These are phyloP conservation scores for Dasypus novemcinctus DNA, from an alignment of 2,113 vertebrate species.

Conservation along the genomic window DNA sequence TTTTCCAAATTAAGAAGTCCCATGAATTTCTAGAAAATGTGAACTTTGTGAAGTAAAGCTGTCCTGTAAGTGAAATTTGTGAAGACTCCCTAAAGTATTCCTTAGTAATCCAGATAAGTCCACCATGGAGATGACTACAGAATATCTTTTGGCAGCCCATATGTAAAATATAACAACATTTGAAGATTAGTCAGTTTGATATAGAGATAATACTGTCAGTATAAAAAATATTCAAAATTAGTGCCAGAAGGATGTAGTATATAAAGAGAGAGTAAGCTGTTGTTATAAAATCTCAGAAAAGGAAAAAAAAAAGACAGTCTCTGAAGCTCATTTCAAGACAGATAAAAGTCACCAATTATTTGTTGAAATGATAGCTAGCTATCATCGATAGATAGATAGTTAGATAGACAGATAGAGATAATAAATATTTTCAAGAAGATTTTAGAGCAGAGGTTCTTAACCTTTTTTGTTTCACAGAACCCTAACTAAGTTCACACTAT, in stretches of 20 bases:
- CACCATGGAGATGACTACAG: neutral
- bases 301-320: neutral
- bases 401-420: neutral
- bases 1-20: conserved; percentile 2
- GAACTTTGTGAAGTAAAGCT: neutral
- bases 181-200: conserved; percentile 47
- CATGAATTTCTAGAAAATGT: neutral
- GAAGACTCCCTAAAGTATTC: neutral
- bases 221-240: conserved; percentile 28
- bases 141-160: conserved; percentile 24
- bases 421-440: neutral
- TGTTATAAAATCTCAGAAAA: conserved; percentile 37
- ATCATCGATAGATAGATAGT: too few species aligned
- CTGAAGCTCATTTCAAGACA: conserved; percentile 36
- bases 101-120: conserved; percentile 17
- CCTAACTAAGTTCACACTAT: too few species aligned
- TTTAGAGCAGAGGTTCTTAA: neutral
- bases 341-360: neutral
- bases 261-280: conserved; percentile 18
- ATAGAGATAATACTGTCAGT: conserved; percentile 28
- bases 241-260: conserved; percentile 10
- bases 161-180: conserved; percentile 31
- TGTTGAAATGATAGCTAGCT: neutral
- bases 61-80: neutral
- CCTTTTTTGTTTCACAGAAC: too few species aligned